A percentile compares a stretch with the other conserved stretches of the same genome.
Conservation (phyloP, 2,797 vertebrate genomes). For the Alectoris magna region DNA sequence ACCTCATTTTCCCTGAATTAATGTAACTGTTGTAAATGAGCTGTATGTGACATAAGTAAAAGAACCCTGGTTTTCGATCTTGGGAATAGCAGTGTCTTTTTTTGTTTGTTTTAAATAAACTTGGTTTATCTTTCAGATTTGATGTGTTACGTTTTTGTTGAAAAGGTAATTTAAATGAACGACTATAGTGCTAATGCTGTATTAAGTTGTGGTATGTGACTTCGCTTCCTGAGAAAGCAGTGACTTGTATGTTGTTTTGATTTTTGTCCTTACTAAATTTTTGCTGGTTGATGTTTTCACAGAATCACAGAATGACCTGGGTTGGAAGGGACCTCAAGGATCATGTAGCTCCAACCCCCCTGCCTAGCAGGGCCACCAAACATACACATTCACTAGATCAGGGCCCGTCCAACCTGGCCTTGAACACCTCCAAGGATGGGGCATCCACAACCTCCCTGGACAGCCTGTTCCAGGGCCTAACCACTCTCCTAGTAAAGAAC, state of each 20-base stretch:
- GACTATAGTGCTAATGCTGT: neutral
- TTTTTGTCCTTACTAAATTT: neutral
- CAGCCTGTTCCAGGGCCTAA: too few relatives aligned
- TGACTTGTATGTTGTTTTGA: neutral
- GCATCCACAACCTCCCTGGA: too few relatives aligned
- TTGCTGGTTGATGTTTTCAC: neutral
- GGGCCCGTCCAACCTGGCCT: too few relatives aligned
- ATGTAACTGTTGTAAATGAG: neutral
- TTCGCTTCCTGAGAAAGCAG: neutral
- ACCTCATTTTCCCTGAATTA: neutral
- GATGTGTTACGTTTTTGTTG: conserved; percentile 13
- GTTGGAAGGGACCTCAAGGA: too few relatives aligned
- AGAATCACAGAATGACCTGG: too few relatives aligned
- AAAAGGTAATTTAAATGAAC: neutral
- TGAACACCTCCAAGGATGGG: too few relatives aligned
- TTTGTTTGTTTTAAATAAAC: conserved; percentile 74
- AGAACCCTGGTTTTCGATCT: neutral
- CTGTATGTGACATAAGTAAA: conserved; percentile 29
- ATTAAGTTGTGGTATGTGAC: neutral
- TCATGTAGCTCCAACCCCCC: too few relatives aligned
- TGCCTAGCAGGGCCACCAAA: too few relatives aligned
- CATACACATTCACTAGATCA: too few relatives aligned
- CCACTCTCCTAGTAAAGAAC: too few relatives aligned
- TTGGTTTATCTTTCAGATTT: conserved; percentile 34
- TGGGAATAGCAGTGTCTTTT: neutral